A percentile compares a stretch with the other conserved stretches of the same genome.
phyloP scores from a whole-genome alignment of 2,113 vertebrate species.

The Poeciliopsis retropinna region DNA sequence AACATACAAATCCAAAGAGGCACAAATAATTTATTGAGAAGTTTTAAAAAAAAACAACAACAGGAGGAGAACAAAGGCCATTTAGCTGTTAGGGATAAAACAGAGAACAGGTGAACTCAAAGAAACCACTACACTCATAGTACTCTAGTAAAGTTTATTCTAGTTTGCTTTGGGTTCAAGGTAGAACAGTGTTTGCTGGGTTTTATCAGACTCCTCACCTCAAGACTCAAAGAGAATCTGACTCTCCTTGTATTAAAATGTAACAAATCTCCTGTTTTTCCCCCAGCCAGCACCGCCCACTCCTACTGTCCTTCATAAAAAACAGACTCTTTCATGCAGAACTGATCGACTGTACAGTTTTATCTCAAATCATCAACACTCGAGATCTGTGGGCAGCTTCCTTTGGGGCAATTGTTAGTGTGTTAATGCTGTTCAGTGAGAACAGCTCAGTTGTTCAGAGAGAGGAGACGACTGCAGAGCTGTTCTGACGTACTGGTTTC shows the following conservation, averaged over 20 bases:
- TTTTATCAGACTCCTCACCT: neutral
- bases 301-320: constrained; percentile 15
- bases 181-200: neutral
- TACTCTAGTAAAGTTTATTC: no score
- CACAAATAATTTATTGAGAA: constrained; percentile 78
- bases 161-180: neutral
- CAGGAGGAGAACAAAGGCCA: constrained; percentile 69
- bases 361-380: constrained; percentile 70
- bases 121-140: no score
- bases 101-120: neutral
- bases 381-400: constrained; percentile 64
- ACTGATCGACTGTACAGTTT: constrained; percentile 61
- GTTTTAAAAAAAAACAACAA: constrained; percentile 51
- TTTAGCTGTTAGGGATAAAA: constrained; percentile 45
- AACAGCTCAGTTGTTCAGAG: no score
- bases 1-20: constrained; percentile 69
- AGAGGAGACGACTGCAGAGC: no score
- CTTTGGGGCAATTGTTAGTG: constrained; percentile 43
- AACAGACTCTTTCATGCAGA: constrained; percentile 56
- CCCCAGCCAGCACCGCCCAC: constrained; percentile 1
- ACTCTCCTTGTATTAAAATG: constrained; percentile 4
- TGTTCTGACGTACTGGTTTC: no score
- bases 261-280: constrained; percentile 44
- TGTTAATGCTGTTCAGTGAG: no score
- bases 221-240: constrained; percentile 5